Evolutionary conservation across 2,113 vertebrate species (phyloP).

Genomic region (Vidua chalybeata): DNA sequence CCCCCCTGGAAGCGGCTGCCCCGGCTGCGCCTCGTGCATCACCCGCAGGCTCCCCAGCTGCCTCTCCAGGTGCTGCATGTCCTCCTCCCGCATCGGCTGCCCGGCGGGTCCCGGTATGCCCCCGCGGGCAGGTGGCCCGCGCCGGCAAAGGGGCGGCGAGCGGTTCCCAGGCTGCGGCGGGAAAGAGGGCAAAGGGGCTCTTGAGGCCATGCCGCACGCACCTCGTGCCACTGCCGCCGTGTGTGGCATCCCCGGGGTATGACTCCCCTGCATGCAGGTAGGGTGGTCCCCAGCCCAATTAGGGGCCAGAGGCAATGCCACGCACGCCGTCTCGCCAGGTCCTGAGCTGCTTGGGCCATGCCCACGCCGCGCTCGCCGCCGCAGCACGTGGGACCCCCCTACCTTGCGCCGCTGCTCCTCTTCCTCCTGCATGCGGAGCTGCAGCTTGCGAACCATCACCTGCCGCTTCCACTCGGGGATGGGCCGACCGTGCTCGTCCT

Average conservation of each 20-base stretch:
- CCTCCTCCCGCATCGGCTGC: slow-evolving; percentile 90
- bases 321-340: background rate
- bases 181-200: slow-evolving; percentile 78
- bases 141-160: slow-evolving; percentile 84
- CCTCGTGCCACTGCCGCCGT: background rate
- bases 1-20: slow-evolving; percentile 82
- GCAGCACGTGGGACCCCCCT: background rate
- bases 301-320: background rate
- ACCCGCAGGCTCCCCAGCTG: slow-evolving; percentile 95
- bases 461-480: slow-evolving; percentile 98
- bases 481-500: slow-evolving; percentile 84
- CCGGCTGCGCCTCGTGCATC: slow-evolving; percentile 86
- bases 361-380: background rate
- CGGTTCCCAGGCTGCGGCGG: slow-evolving; percentile 76
- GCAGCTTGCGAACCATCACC: slow-evolving; percentile 95
- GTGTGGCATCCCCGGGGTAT: background rate
- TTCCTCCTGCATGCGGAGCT: slow-evolving; percentile 94
- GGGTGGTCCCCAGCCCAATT: background rate
- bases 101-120: slow-evolving; percentile 88
- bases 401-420: slow-evolving; percentile 92
- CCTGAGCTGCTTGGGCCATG: background rate
- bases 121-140: slow-evolving; percentile 80
- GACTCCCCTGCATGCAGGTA: background rate
- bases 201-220: background rate
- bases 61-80: slow-evolving; percentile 88